Conservation (phyloP, 2,888 invertebrate genomes). For the Smittia aterrima region DNA sequence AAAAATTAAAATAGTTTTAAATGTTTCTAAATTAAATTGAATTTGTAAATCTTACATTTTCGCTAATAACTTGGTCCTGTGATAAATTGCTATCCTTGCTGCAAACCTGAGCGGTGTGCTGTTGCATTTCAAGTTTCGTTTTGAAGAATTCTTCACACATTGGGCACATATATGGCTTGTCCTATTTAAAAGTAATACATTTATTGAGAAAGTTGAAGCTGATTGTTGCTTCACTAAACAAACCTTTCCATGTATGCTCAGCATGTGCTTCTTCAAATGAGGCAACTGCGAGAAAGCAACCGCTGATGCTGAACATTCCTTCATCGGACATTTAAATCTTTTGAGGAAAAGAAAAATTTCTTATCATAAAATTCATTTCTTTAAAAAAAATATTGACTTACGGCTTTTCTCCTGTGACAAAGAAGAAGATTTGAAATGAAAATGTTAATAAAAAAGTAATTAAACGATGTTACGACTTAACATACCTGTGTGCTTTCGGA, state of each 20-base stretch:
- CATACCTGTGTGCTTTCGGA: conserved; percentile 47
- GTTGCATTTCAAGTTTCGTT: conserved; percentile 69
- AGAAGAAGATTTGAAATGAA: not conserved
- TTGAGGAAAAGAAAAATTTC: conserved; percentile 56
- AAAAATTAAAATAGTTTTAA: conserved; percentile 51
- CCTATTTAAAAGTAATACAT: conserved; percentile 46
- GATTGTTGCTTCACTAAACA: not conserved
- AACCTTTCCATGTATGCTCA: conserved; percentile 71
- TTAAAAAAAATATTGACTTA: conserved; percentile 58
- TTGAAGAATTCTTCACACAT: conserved; percentile 73
- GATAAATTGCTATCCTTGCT: not conserved
- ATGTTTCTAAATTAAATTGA: conserved; percentile 46
- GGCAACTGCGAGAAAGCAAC: conserved; percentile 78
- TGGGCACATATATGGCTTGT: conserved; percentile 73
- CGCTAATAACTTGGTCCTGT: conserved; percentile 41
- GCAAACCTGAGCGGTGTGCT: conserved; percentile 54
- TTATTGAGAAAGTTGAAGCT: too few relatives aligned
- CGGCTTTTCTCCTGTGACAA: conserved; percentile 46
- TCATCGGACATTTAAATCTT: conserved; percentile 66
- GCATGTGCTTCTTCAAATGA: conserved; percentile 85
- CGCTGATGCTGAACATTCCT: conserved; percentile 58
- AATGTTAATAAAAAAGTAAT: not conserved
- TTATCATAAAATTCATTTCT: conserved; percentile 69
- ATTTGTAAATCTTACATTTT: conserved; percentile 44
- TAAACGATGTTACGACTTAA: not conserved